Evolutionary conservation across 2,113 vertebrate species (phyloP), one percentile per base, ranked within the genome.

Genomic region (Callaeas wilsoni): DNA sequence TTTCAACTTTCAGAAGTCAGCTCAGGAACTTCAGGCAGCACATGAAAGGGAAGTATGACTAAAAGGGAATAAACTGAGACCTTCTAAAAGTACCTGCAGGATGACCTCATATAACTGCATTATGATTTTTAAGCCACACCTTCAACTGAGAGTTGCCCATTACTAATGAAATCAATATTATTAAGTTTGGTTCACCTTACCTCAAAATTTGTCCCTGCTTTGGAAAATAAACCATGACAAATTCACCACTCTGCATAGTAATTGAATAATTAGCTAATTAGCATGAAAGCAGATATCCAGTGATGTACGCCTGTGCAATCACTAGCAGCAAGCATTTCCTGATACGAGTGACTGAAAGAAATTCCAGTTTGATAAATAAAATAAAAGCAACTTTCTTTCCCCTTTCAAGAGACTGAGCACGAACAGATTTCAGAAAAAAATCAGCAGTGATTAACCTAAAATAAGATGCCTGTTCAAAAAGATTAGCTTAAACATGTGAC

Each of bases 391-490:
- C 13, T 37, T 81, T 39, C 17, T 70, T 88, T 52, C 83, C 35
- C 84, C 30, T 49, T 94, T 81, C n/a, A 55, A 57, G 53, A 86
- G 50, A 26, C 47, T 67, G 68, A 55, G 27, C 15, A 63, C 4
- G 7, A 88, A 93, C 32, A 41, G 35, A 35, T 70, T 83, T 77
- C 46, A 41, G 25, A 12, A 71, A 71, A 91, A 64, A 75, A 90
- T 59, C 81, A 85, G 57, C 57, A 82, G 68, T 64, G 76, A 95
- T 92, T 95, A 97, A 89, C 59, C 56, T 92, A 77, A 93, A 96
- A 79, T 68, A 94, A 86, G 74, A 84, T 4, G 53, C 75, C 89
- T 60, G 60, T 78, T 91, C 80, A 82, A 69, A 87, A 91, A 83
- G 50, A 18, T 57, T 85, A 50, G 62, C 77, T 53, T 59, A 35